Evolutionary conservation across 2,797 vertebrate genomes (phyloP).

Genomic region (Urosaurus nigricauda): DNA sequence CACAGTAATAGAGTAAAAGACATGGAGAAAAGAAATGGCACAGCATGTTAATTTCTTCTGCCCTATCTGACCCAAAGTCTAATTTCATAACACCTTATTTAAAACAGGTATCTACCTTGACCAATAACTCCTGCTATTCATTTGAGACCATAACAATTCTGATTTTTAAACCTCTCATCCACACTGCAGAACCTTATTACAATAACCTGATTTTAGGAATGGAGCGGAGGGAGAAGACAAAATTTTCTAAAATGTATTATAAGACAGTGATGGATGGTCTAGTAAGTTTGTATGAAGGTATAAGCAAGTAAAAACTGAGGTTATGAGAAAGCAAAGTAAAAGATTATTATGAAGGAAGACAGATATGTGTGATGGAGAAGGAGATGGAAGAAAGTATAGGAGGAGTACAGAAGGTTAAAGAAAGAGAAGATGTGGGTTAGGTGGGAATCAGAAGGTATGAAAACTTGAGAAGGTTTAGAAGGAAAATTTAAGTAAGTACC

Average conservation of each 20-base stretch:
- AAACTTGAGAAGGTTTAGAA: no score
- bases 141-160: neutral
- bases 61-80: neutral
- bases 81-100: neutral
- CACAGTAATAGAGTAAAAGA: neutral
- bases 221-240: neutral
- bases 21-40: neutral
- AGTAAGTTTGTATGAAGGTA: no score
- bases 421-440: no score
- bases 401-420: no score
- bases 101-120: neutral
- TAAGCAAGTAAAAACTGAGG: no score
- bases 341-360: no score
- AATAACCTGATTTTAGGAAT: neutral
- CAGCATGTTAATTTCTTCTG: neutral
- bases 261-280: neutral
- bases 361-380: no score
- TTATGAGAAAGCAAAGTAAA: no score
- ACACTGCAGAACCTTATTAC: neutral
- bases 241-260: neutral
- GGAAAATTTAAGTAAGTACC: no score
- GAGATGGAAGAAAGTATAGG: no score
- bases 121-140: neutral
- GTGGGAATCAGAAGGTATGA: no score
- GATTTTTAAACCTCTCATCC: neutral